Percentiles rank a stretch among this genome's conserved stretches.
Evolutionary conservation across 2,113 vertebrate genomes (phyloP).

Genomic region (Ceyx margarethae): DNA sequence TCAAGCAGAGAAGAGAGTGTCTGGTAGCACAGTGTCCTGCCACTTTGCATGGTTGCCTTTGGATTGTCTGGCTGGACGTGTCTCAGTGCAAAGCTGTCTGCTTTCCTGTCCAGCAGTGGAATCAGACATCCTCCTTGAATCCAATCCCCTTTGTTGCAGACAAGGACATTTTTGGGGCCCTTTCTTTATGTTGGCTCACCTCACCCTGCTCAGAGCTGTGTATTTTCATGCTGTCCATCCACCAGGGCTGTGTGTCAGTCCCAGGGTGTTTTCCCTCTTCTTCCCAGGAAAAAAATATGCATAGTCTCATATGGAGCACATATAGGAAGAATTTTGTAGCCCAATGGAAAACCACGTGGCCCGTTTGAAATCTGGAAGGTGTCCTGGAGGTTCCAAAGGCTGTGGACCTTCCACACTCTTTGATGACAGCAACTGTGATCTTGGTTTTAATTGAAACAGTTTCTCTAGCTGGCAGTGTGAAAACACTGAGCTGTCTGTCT

Average conservation of each 20-base stretch:
- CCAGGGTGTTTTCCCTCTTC: not conserved
- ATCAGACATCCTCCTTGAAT: not conserved
- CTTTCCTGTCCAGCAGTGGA: not conserved
- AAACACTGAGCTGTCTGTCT: slow-evolving; percentile 35
- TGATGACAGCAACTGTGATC: not conserved
- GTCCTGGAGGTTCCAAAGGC: not conserved
- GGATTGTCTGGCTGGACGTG: not conserved
- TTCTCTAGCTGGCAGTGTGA: not conserved
- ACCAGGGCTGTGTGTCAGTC: not conserved
- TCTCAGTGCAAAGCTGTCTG: not conserved
- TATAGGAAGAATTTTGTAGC: not conserved
- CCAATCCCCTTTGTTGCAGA: not conserved
- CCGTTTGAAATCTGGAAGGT: not conserved
- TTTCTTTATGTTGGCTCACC: not conserved
- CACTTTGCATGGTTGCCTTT: not conserved
- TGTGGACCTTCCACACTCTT: not conserved
- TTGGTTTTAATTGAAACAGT: not conserved
- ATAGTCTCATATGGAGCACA: not conserved
- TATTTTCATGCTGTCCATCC: not conserved
- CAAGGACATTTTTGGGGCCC: not conserved
- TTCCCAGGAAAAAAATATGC: not conserved
- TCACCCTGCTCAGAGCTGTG: not conserved
- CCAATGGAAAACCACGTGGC: not conserved
- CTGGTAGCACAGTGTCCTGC: not conserved
- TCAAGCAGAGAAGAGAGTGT: not conserved